phyloP scores from a whole-genome alignment of 92 coral and sea anemone genomes.

The Epizoanthus scotinus region DNA sequence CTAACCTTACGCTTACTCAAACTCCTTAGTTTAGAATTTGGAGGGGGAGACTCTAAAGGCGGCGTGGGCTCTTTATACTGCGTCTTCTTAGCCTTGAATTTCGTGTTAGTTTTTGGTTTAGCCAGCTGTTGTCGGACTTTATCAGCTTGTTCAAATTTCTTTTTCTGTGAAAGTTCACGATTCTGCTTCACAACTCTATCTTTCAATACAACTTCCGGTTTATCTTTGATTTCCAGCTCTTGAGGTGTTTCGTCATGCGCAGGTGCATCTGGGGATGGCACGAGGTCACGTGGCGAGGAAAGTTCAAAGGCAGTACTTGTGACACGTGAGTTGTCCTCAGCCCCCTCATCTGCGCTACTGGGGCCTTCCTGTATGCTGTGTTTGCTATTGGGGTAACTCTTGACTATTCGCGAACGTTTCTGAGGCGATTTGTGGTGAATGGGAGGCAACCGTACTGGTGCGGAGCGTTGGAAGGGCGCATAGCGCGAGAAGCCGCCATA shows the following conservation, averaged over 20 bases:
- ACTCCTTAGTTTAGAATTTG: conserved; percentile 8
- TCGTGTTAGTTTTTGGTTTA: not conserved
- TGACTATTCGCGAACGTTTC: conserved; percentile 4
- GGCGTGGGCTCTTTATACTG: not conserved
- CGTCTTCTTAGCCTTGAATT: not conserved
- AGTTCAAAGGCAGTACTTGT: conserved; percentile 20
- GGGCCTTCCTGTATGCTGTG: conserved; percentile 13
- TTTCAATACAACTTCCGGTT: not conserved
- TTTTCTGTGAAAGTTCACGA: not conserved
- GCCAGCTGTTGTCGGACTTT: not conserved
- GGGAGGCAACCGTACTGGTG: conserved; percentile 10
- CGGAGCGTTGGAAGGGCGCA: conserved; percentile 26
- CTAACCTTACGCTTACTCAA: not conserved
- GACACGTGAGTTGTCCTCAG: conserved; percentile 33
- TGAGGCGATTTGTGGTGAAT: not conserved
- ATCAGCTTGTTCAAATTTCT: not conserved
- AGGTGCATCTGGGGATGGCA: not conserved
- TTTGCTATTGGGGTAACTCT: conserved; percentile 40
- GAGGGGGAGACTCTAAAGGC: conserved; percentile 3
- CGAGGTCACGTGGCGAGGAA: conserved; percentile 13
- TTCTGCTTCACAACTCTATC: not conserved
- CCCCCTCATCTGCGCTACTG: conserved; percentile 14
- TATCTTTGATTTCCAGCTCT: not conserved
- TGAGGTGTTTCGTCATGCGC: not conserved
- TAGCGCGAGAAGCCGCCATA: conserved; percentile 33